These are phyloP conservation scores for Mirza zaza DNA, from an alignment of 2,113 vertebrate genomes.

Conservation along the genomic window DNA sequence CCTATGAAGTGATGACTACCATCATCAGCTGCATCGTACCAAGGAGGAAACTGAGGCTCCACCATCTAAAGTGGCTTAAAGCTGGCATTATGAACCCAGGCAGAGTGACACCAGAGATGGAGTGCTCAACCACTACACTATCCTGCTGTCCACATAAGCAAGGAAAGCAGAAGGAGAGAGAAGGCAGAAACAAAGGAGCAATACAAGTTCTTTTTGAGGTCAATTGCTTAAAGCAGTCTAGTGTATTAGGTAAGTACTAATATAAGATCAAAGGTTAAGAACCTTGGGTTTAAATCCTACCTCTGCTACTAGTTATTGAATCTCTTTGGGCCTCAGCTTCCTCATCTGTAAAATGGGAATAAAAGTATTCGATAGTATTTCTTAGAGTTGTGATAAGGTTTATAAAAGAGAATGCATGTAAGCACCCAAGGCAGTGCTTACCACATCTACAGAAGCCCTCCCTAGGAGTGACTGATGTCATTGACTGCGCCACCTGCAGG, in stretches of 20 bases:
- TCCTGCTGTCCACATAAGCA: background rate
- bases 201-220: background rate
- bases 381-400: background rate
- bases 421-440: background rate
- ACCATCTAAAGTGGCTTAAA: conserved; percentile 12
- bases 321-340: background rate
- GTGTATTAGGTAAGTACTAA: background rate
- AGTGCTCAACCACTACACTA: background rate
- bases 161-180: background rate
- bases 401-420: background rate
- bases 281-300: background rate
- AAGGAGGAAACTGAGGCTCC: conserved; percentile 25
- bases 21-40: background rate
- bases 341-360: background rate
- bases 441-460: background rate
- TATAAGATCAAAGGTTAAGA: background rate
- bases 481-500: background rate
- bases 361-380: background rate
- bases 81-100: background rate
- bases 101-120: background rate
- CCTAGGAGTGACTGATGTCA: background rate
- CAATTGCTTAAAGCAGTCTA: background rate
- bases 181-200: background rate
- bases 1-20: background rate
- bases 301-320: conserved; percentile 11